Percentiles rank a stretch among this genome's conserved stretches.
Conservation (phyloP, 2,797 vertebrate species). For the Sylvilagus floridanus region DNA sequence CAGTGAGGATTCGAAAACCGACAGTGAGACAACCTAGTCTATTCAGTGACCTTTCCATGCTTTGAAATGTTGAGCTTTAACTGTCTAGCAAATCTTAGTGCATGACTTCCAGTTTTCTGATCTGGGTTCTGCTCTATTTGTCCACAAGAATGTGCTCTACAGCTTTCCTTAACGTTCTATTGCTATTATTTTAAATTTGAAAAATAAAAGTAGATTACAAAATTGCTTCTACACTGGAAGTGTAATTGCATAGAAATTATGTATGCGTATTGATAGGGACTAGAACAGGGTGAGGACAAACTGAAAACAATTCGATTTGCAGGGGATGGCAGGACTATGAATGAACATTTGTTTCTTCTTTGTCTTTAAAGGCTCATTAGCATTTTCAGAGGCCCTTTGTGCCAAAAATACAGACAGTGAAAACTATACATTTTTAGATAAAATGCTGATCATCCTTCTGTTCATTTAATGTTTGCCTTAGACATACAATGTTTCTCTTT, state of each 20-base stretch:
- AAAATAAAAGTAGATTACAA: conserved; percentile 28
- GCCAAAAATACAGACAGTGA: not conserved
- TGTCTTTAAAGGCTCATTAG: conserved; percentile 64
- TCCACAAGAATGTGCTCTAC: conserved; percentile 59
- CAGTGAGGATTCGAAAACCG: conserved; percentile 61
- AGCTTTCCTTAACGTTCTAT: conserved; percentile 47
- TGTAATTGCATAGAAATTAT: conserved; percentile 68
- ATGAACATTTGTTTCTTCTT: conserved; percentile 37
- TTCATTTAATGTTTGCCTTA: conserved; percentile 40
- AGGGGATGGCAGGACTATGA: not conserved
- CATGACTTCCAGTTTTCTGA: not conserved
- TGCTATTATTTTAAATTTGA: conserved; percentile 40
- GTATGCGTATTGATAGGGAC: conserved; percentile 54
- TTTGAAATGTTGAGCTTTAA: conserved; percentile 35
- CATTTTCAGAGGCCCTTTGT: not conserved
- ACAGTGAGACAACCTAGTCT: conserved; percentile 54
- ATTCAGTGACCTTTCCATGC: conserved; percentile 35
- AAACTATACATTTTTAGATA: not conserved
- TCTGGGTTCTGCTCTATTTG: conserved; percentile 68
- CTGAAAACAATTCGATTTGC: conserved; percentile 67
- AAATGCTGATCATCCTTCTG: conserved; percentile 27
- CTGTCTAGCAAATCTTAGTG: not conserved
- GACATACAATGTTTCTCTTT: not conserved
- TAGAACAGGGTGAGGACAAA: conserved; percentile 40
- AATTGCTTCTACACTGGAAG: conserved; percentile 49